A percentile compares a stretch with the other conserved stretches of the same genome.
Conservation (phyloP, 2,888 invertebrate genomes). For the Himalopsyche anomala region DNA sequence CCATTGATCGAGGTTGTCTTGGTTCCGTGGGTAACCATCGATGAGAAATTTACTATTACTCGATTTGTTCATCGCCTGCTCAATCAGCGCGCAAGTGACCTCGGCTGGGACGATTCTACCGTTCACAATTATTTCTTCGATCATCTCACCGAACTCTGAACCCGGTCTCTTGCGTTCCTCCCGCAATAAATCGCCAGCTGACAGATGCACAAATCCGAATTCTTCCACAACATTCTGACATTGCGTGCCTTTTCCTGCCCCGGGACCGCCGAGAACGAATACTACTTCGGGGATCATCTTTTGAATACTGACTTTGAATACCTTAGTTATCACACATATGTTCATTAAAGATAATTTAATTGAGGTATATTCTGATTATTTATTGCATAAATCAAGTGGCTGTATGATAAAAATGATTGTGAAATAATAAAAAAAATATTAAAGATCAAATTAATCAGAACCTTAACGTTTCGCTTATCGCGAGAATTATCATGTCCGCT, state of each 20-base stretch:
- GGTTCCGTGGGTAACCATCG: slow-evolving; percentile 98
- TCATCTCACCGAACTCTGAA: slow-evolving; percentile 93
- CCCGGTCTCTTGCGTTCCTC: slow-evolving; percentile 91
- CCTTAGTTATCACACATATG: slow-evolving; percentile 49
- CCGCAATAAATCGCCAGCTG: slow-evolving; percentile 95
- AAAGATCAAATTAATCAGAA: too few species aligned
- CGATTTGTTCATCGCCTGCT: slow-evolving; percentile 85
- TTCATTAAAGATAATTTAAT: slow-evolving; percentile 48
- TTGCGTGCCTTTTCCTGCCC: slow-evolving; percentile 98
- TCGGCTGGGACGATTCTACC: slow-evolving; percentile 98
- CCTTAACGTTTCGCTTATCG: too few species aligned
- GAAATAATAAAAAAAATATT: too few species aligned
- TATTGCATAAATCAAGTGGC: slow-evolving; percentile 30
- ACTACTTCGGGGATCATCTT: slow-evolving; percentile 85
- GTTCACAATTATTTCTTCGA: slow-evolving; percentile 93
- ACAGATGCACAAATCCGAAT: slow-evolving; percentile 89
- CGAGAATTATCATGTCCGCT: too few species aligned
- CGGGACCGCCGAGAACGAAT: slow-evolving; percentile 98
- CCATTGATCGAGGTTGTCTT: slow-evolving; percentile 98
- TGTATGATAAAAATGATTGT: too few species aligned
- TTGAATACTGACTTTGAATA: slow-evolving; percentile 40
- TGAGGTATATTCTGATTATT: neutral
- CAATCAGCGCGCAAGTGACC: slow-evolving; percentile 96
- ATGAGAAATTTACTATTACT: slow-evolving; percentile 89
- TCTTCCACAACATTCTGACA: slow-evolving; percentile 91